Evolutionary conservation across 2,113 vertebrate genomes (phyloP), one percentile per base, ranked within the genome.

Genomic region (Hemicordylus capensis): DNA sequence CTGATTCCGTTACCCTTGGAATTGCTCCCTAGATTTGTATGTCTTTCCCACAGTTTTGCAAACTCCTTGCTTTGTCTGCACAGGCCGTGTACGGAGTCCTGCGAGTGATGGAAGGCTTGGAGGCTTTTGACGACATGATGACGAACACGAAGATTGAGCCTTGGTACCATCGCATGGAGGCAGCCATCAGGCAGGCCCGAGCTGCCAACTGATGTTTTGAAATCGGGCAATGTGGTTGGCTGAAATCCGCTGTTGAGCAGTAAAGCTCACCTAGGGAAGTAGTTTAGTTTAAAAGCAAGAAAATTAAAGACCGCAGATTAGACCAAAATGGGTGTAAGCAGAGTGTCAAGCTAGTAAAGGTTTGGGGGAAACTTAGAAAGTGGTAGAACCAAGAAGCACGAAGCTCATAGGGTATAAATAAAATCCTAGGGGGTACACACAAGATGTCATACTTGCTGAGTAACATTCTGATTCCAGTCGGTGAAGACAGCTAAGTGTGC

Each of bases 51-150:
- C n/a, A n/a, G n/a, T n/a, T n/a, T n/a, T n/a, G n/a, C n/a, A n/a
- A n/a, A n/a, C 17, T 15, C n/a, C 70, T 1, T 88, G 37, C 11
- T 83, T 37, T 59, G 17, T 24, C 15, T 10, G 6, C 86, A 17
- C 91, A 99, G 99, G 98, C 98, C 0, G 99, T 99, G 85, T 99
- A 97, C 0, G 98, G 99, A 0, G 97, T 99, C 14, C 97, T 99
- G n/a, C 94, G 98, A 0, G 99, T 99, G 72, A 99, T 98, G 98
- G 98, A 99, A 81, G 98, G 98, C 1, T 96, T 99, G 89, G 94
- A 98, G 94, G 97, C 99, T 15, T 99, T 98, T 9, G 95, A 98
- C 0, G 98, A 99, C 95, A 97, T 99, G 97, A 99, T 99, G 97
- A 85, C 58, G 19, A 97, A 99, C 93, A 98, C 98, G 54, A 98